Evolutionary conservation across 2,113 vertebrate genomes (phyloP).

Genomic region (Bufo gargarizans): DNA sequence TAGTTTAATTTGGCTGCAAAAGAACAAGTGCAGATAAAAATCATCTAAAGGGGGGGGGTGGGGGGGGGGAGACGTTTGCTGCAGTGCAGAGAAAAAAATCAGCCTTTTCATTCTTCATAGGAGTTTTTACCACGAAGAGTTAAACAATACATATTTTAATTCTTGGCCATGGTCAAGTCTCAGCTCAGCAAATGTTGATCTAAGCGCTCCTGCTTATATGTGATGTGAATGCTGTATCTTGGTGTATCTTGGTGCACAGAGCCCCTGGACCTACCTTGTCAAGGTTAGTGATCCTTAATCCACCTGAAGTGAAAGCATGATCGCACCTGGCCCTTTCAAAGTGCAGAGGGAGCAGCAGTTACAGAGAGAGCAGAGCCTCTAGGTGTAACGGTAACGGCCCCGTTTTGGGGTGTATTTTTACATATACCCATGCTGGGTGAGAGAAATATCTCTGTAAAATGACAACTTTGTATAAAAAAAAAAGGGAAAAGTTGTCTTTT

Average conservation of each 20-base stretch:
- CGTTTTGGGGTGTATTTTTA: no score
- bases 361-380: no score
- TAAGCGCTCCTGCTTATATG: neutral
- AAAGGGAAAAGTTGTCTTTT: no score
- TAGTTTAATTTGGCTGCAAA: neutral
- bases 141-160: neutral
- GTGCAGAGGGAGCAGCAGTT: no score
- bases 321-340: no score
- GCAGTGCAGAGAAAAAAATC: constrained; percentile 6
- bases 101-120: no score
- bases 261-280: neutral
- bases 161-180: neutral
- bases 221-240: neutral
- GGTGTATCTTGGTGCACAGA: neutral
- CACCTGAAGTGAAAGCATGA: neutral
- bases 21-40: neutral
- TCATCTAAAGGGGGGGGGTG: neutral
- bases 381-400: no score
- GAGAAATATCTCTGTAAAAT: no score
- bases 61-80: neutral
- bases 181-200: neutral
- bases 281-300: neutral
- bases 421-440: no score
- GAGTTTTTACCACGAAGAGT: neutral
- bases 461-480: no score